A percentile compares a stretch with the other conserved stretches of the same genome.
Evolutionary conservation across 2,797 vertebrate genomes (phyloP).

Genomic region (Anabas testudineus): DNA sequence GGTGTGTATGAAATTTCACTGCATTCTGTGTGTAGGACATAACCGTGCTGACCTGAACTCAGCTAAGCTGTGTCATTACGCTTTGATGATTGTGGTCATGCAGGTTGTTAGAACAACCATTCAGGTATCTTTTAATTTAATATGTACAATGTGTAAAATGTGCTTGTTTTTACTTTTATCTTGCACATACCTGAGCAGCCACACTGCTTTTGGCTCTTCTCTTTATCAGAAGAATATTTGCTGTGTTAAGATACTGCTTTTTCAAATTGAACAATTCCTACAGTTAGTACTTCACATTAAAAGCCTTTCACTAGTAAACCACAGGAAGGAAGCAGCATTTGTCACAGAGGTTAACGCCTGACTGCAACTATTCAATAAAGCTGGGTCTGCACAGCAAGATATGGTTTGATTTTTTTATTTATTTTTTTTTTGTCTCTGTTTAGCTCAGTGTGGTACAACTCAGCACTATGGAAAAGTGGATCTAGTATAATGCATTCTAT

Average conservation of each 20-base stretch:
- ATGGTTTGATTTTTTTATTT: neutral
- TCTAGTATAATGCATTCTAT: neutral
- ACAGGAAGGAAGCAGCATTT: constrained; percentile 25
- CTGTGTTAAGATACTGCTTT: neutral
- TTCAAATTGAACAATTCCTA: neutral
- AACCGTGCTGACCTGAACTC: neutral
- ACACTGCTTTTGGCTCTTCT: neutral
- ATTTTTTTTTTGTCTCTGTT: neutral
- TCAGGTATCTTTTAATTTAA: neutral
- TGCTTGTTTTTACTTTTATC: constrained; percentile 8
- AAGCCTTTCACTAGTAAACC: constrained; percentile 21
- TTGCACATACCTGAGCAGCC: neutral
- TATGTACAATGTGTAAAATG: neutral
- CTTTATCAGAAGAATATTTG: neutral
- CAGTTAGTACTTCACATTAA: neutral
- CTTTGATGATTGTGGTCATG: neutral
- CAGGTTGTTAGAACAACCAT: neutral
- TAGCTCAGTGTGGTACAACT: neutral
- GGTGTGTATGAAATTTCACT: too few relatives aligned
- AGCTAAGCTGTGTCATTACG: neutral
- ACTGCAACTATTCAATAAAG: neutral
- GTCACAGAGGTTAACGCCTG: neutral
- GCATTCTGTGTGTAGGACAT: neutral
- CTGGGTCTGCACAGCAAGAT: neutral
- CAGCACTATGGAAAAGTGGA: neutral